Evolutionary conservation across 2,113 vertebrate species (phyloP).

Genomic region (Brachyistius frenatus): DNA sequence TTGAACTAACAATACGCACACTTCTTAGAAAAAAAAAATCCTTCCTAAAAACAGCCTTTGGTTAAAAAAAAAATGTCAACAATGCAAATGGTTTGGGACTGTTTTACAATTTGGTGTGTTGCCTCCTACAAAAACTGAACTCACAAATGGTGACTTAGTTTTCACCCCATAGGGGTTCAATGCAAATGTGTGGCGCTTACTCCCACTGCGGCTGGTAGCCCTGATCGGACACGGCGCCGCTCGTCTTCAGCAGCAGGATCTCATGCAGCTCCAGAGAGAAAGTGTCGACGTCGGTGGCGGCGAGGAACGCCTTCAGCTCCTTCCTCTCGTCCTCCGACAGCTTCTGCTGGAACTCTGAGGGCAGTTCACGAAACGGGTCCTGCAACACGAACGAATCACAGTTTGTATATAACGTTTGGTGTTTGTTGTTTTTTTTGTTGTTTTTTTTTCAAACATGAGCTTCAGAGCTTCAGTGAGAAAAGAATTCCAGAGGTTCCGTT

Average conservation of each 20-base stretch:
- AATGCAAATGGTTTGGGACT: not conserved
- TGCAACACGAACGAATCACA: constrained; percentile 25
- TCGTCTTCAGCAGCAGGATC: constrained; percentile 82
- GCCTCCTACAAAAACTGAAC: constrained; percentile 9
- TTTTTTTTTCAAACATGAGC: not conserved
- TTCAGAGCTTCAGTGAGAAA: not conserved
- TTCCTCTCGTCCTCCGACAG: constrained; percentile 59
- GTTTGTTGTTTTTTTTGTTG: too few relatives aligned
- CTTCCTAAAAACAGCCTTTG: not conserved
- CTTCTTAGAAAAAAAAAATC: constrained; percentile 12
- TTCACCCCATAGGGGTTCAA: not conserved
- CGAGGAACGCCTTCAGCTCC: constrained; percentile 71
- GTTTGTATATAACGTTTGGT: not conserved
- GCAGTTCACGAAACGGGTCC: constrained; percentile 79
- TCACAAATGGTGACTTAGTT: constrained; percentile 42
- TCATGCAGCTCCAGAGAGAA: constrained; percentile 83
- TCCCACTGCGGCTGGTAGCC: constrained; percentile 74
- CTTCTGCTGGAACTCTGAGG: constrained; percentile 59
- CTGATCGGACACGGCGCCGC: constrained; percentile 11
- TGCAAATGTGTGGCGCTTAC: constrained; percentile 67
- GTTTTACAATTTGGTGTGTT: constrained; percentile 49
- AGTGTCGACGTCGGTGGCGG: constrained; percentile 66
- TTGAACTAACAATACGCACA: constrained; percentile 56
- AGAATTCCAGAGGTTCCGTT: constrained; percentile 1
- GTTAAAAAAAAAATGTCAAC: not conserved